Evolutionary conservation across 2,888 invertebrate genomes (phyloP).

Genomic region (Drosophila mimetica): DNA sequence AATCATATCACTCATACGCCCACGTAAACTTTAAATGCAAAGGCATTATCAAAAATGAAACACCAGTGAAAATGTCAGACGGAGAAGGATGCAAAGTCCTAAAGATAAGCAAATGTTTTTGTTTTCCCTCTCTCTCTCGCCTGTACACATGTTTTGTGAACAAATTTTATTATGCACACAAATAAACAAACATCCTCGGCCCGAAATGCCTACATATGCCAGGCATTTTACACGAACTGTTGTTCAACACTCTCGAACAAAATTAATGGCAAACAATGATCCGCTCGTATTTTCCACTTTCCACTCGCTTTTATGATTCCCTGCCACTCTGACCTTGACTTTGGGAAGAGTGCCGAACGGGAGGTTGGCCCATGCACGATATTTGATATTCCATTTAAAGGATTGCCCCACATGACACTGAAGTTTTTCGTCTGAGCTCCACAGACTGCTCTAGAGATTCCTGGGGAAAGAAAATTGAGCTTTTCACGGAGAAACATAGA

Average conservation of each 20-base stretch:
- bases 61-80: constrained; percentile 76
- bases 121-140: constrained; percentile 44
- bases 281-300: constrained; percentile 2
- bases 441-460: constrained; percentile 4
- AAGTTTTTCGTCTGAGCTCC: neutral
- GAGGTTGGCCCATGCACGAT: constrained; percentile 8
- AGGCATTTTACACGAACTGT: constrained; percentile 53
- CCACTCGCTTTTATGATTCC: constrained; percentile 7
- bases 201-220: constrained; percentile 61
- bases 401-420: constrained; percentile 13
- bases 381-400: constrained; percentile 18
- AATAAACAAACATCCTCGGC: constrained; percentile 43
- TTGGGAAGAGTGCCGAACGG: neutral
- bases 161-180: constrained; percentile 77
- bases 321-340: constrained; percentile 15
- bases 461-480: neutral
- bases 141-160: constrained; percentile 69
- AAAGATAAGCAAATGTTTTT: constrained; percentile 76
- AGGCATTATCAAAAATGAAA: constrained; percentile 77
- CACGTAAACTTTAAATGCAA: constrained; percentile 50
- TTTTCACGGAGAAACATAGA: neutral
- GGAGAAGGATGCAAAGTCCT: constrained; percentile 37
- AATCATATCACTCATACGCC: constrained; percentile 75
- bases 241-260: constrained; percentile 54
- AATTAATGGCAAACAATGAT: constrained; percentile 23